Evolutionary conservation across 2,888 invertebrate genomes (phyloP).

Genomic region (Mellilla xanthometata): DNA sequence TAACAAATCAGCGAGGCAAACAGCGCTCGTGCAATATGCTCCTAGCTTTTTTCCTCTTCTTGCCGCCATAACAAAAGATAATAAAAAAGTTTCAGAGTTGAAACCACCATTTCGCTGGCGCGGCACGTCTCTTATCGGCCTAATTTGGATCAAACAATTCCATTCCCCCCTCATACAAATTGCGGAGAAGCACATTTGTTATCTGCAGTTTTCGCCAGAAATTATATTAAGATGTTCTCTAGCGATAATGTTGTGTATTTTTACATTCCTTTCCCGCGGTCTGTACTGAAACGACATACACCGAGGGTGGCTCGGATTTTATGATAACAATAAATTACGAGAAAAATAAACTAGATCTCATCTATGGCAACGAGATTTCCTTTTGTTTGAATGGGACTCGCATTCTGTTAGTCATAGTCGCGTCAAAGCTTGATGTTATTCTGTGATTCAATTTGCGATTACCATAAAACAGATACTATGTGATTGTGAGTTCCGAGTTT

Average conservation of each 20-base stretch:
- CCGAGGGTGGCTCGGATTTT: conserved; percentile 56
- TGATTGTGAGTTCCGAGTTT: not conserved
- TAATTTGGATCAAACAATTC: conserved; percentile 77
- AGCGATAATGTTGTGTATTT: conserved; percentile 72
- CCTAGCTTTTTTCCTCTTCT: conserved; percentile 39
- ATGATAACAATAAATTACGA: conserved; percentile 67
- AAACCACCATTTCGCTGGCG: conserved; percentile 50
- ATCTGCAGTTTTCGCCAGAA: conserved; percentile 74
- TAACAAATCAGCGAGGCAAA: conserved; percentile 44
- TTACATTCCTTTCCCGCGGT: conserved; percentile 54
- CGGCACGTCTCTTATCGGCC: conserved; percentile 70
- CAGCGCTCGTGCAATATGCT: conserved; percentile 43
- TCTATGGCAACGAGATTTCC: conserved; percentile 55
- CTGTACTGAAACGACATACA: conserved; percentile 41
- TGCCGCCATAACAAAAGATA: conserved; percentile 45
- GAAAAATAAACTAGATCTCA: conserved; percentile 63
- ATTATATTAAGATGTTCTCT: conserved; percentile 76
- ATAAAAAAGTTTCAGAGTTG: conserved; percentile 63
- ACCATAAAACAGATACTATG: conserved; percentile 3
- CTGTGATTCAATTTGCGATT: conserved; percentile 8
- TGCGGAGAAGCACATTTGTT: conserved; percentile 71
- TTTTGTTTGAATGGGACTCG: conserved; percentile 33
- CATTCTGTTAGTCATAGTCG: conserved; percentile 28
- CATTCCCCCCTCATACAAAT: conserved; percentile 70
- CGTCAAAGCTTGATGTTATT: conserved; percentile 20